phyloP scores from a whole-genome alignment of 1,140 invertebrate species.

The Monomorium pharaonis region DNA sequence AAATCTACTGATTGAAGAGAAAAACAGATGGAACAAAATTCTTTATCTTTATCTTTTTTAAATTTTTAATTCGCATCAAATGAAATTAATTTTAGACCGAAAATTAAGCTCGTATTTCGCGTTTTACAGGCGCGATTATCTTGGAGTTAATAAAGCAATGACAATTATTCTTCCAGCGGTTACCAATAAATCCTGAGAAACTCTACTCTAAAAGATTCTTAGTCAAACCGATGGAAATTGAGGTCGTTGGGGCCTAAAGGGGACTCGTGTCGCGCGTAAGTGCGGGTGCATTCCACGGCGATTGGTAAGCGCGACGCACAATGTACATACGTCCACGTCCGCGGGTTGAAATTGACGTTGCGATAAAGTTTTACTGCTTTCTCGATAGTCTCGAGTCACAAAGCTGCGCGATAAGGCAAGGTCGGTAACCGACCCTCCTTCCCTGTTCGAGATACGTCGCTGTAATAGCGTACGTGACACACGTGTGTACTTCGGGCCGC shows the following conservation, averaged over 20 bases:
- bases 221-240: background rate
- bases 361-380: constrained; percentile 74
- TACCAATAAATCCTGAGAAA: background rate
- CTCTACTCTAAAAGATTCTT: background rate
- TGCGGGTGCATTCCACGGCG: constrained; percentile 39
- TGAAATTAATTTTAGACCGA: background rate
- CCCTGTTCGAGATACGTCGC: constrained; percentile 34
- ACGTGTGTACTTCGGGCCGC: constrained; percentile 25
- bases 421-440: constrained; percentile 72
- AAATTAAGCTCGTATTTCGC: background rate
- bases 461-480: constrained; percentile 52
- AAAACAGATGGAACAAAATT: too few species aligned
- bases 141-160: background rate
- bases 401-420: constrained; percentile 74
- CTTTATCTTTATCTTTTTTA: too few species aligned
- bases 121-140: background rate
- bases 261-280: constrained; percentile 8
- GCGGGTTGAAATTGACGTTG: constrained; percentile 55
- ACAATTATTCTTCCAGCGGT: background rate
- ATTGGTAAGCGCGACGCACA: constrained; percentile 31
- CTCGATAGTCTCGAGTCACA: constrained; percentile 70
- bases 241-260: background rate
- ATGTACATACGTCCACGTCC: constrained; percentile 31
- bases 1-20: too few species aligned
- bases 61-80: background rate